Percentiles rank a stretch among this genome's conserved stretches.
Conservation (phyloP, 2,888 invertebrate species). For the Lathronympha strigana region DNA sequence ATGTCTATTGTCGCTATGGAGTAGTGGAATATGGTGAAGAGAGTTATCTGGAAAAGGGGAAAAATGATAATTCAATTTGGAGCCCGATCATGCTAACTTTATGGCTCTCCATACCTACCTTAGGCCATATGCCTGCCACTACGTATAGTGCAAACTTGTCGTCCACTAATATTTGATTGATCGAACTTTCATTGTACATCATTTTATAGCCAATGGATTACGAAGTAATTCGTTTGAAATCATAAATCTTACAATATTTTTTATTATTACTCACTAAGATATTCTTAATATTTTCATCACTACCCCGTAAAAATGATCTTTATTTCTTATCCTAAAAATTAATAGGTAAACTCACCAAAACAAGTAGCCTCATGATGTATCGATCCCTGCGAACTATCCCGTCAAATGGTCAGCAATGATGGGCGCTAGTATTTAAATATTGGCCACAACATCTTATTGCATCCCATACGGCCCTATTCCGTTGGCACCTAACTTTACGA, state of each 20-base stretch:
- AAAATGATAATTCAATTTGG: too few species aligned
- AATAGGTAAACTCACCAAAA: slow-evolving; percentile 59
- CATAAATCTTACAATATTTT: too few species aligned
- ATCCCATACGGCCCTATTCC: slow-evolving; percentile 58
- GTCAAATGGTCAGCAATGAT: slow-evolving; percentile 50
- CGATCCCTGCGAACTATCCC: slow-evolving; percentile 46
- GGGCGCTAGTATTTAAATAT: slow-evolving; percentile 57
- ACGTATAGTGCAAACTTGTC: too few species aligned
- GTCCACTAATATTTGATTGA: too few species aligned
- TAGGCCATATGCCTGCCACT: too few species aligned
- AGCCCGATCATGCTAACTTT: too few species aligned
- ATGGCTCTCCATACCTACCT: too few species aligned
- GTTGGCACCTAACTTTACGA: slow-evolving; percentile 42
- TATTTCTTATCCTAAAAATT: background rate
- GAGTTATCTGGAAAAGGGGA: slow-evolving; percentile 57
- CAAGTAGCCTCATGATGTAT: slow-evolving; percentile 57
- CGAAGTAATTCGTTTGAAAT: too few species aligned
- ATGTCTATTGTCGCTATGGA: slow-evolving; percentile 63
- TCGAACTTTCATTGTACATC: too few species aligned
- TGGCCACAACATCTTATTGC: slow-evolving; percentile 53
- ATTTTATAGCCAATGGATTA: too few species aligned
- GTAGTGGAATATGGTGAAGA: slow-evolving; percentile 57
- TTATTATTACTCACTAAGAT: too few species aligned
- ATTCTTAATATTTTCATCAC: background rate
- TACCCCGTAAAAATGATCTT: too few species aligned